These are phyloP conservation scores for Drosophila mayri DNA, from an alignment of 1,140 invertebrate genomes.

Conservation along the genomic window DNA sequence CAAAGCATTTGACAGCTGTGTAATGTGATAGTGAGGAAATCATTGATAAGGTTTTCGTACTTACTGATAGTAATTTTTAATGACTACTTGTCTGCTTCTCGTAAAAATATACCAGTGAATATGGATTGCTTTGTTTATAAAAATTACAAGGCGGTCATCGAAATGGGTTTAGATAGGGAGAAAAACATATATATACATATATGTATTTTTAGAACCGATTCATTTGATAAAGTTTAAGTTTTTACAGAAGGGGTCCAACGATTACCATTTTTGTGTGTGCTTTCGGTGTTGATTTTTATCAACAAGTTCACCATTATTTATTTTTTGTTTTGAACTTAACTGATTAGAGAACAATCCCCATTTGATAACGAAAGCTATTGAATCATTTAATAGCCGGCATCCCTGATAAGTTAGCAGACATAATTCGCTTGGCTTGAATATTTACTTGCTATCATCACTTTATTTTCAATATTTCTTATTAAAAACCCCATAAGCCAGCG, in stretches of 20 bases:
- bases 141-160: background rate
- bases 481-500: background rate
- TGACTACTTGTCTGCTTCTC: background rate
- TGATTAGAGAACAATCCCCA: conserved; percentile 6
- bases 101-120: background rate
- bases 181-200: background rate
- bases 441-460: background rate
- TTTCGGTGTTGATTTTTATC: background rate
- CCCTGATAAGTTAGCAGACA: conserved; percentile 24
- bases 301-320: background rate
- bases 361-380: conserved; percentile 13
- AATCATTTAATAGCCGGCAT: conserved; percentile 7
- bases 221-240: background rate
- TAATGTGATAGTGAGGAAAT: conserved; percentile 1
- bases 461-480: background rate
- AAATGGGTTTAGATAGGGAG: background rate
- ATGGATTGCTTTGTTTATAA: conserved; percentile 2
- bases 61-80: background rate
- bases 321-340: background rate
- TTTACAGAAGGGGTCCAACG: background rate
- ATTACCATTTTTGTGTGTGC: background rate
- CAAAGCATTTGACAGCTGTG: conserved; percentile 2
- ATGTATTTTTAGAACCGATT: background rate
- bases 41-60: background rate
- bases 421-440: background rate